Conservation (phyloP, 2,113 vertebrate species). For the Lanius ludovicianus region DNA sequence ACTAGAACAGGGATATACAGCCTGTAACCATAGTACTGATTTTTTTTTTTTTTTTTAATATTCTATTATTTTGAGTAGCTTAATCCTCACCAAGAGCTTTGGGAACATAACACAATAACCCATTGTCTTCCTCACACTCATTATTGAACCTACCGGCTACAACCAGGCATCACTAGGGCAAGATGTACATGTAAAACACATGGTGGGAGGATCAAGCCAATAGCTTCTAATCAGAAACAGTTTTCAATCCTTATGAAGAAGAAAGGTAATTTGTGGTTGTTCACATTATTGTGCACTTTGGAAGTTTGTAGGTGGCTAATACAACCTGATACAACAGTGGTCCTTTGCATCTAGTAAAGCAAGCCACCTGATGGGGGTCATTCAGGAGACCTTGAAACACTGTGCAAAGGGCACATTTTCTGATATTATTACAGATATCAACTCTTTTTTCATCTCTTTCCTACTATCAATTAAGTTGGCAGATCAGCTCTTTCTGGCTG, state of each 20-base stretch:
- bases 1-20: accelerated
- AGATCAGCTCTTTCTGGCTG: neutral
- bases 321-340: neutral
- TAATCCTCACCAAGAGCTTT: neutral
- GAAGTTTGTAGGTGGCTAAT: neutral
- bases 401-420: neutral
- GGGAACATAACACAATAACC: neutral
- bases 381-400: neutral
- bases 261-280: neutral
- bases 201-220: neutral
- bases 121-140: neutral
- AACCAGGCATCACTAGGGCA: neutral
- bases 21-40: neutral
- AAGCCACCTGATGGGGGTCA: neutral
- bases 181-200: neutral
- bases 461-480: neutral
- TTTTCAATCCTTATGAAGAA: neutral
- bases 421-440: neutral
- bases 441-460: accelerated
- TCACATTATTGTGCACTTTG: neutral
- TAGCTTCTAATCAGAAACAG: neutral
- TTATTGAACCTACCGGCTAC: neutral
- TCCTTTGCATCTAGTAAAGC: neutral
- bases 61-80: neutral
- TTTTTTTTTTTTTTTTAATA: neutral